phyloP scores from a whole-genome alignment of 2,113 vertebrate species.

The Entomyzon cyanotis region DNA sequence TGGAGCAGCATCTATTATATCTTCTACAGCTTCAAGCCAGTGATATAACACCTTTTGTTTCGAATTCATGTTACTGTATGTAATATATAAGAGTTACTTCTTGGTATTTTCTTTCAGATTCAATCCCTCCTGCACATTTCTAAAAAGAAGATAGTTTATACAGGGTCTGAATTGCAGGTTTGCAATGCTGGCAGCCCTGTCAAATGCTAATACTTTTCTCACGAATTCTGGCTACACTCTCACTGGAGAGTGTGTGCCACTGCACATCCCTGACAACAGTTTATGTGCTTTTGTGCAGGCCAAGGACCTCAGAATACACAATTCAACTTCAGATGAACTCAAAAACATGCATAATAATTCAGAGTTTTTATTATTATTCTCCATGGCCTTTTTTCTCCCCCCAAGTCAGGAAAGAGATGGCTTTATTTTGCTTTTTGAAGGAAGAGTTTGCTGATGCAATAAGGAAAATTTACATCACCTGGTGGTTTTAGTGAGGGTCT shows the following conservation, averaged over 20 bases:
- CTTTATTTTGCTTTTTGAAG: neutral
- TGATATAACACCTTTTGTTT: neutral
- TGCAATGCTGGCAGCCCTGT: neutral
- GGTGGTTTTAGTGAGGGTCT: neutral
- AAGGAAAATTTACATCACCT: constrained; percentile 6
- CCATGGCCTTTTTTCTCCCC: accelerated
- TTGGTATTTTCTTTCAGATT: neutral
- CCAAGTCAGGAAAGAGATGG: neutral
- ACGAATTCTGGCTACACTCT: neutral
- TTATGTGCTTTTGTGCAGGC: neutral
- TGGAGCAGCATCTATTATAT: neutral
- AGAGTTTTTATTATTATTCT: neutral
- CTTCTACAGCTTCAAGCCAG: neutral
- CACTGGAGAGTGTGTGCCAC: neutral
- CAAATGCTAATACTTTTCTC: neutral
- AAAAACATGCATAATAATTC: neutral
- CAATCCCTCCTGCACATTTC: neutral
- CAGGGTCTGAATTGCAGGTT: neutral
- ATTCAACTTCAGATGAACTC: neutral
- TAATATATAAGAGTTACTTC: neutral
- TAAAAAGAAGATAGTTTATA: neutral
- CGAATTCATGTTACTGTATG: neutral
- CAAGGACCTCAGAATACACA: neutral
- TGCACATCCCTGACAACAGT: neutral
- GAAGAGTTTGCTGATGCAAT: neutral